Percentiles rank a stretch among this genome's conserved stretches.
phyloP scores from a whole-genome alignment of 2,888 invertebrate genomes.

The Hololepta plana region DNA sequence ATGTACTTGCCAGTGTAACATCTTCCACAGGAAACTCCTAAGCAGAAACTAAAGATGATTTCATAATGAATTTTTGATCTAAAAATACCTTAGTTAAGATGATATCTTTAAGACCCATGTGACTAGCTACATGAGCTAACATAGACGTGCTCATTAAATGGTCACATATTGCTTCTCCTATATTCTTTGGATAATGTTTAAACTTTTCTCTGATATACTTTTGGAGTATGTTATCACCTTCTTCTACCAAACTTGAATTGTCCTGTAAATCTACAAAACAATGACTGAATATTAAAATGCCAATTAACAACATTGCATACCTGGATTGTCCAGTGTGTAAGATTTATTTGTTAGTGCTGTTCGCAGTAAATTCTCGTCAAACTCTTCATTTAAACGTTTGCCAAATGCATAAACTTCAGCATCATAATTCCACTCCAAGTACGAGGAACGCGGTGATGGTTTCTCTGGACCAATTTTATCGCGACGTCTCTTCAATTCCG shows the following conservation, averaged over 20 bases:
- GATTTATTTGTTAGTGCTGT: conserved; percentile 66
- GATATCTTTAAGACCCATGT: conserved; percentile 71
- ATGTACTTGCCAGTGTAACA: conserved; percentile 47
- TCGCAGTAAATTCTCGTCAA: conserved; percentile 48
- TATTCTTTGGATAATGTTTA: conserved; percentile 58
- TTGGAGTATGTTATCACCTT: conserved; percentile 48
- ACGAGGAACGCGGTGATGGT: conserved; percentile 37
- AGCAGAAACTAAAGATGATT: conserved; percentile 6
- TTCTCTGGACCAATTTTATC: conserved; percentile 34
- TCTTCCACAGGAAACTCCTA: conserved; percentile 56
- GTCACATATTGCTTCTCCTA: conserved; percentile 46
- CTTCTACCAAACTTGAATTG: conserved; percentile 30
- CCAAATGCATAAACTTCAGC: conserved; percentile 80
- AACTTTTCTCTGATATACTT: conserved; percentile 43
- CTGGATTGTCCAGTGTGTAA: conserved; percentile 2
- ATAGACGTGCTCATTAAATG: conserved; percentile 46
- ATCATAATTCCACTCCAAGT: conserved; percentile 74
- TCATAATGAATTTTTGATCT: not conserved
- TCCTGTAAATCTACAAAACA: conserved; percentile 3
- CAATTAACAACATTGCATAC: conserved; percentile 1
- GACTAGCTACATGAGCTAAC: conserved; percentile 50
- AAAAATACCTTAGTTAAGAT: conserved; percentile 48
- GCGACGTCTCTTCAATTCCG: conserved; percentile 39
- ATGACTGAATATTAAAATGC: not conserved
- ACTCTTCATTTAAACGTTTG: conserved; percentile 67